A percentile compares a stretch with the other conserved stretches of the same genome.
phyloP scores from a whole-genome alignment of 1,140 invertebrate species.

The Cyclina sinensis region DNA sequence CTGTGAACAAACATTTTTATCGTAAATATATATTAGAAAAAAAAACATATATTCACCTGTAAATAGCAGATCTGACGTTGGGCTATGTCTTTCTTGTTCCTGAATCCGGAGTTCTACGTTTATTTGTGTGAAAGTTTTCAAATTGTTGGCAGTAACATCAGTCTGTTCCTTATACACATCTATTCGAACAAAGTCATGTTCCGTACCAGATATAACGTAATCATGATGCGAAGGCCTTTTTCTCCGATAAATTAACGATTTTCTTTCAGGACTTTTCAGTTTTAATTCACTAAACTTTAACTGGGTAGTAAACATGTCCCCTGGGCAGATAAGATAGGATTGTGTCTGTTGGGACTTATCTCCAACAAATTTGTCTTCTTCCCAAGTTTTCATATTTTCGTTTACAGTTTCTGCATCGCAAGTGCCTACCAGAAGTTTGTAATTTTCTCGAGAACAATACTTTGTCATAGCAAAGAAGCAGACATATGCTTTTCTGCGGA shows the following conservation, averaged over 20 bases:
- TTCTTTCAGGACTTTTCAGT: neutral
- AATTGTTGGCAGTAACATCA: neutral
- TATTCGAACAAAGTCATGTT: slow-evolving; percentile 18
- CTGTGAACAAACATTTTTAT: too few species aligned
- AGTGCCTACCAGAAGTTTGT: neutral
- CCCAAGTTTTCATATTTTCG: neutral
- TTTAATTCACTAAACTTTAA: neutral
- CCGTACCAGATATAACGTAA: neutral
- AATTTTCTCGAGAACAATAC: neutral
- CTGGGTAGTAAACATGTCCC: neutral
- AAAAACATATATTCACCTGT: neutral
- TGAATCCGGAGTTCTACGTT: neutral
- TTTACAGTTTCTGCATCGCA: neutral
- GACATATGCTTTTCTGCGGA: neutral
- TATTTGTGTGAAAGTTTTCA: neutral
- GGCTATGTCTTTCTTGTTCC: neutral
- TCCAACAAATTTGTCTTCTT: neutral
- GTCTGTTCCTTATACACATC: neutral
- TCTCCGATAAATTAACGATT: neutral
- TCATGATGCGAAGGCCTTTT: neutral
- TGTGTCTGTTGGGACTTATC: neutral
- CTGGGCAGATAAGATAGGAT: neutral
- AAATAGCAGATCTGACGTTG: neutral
- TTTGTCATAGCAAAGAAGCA: slow-evolving; percentile 22
- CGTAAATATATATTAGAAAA: too few species aligned